Conservation (phyloP, 2,113 vertebrate genomes). For the Odobenus rosmarus region DNA sequence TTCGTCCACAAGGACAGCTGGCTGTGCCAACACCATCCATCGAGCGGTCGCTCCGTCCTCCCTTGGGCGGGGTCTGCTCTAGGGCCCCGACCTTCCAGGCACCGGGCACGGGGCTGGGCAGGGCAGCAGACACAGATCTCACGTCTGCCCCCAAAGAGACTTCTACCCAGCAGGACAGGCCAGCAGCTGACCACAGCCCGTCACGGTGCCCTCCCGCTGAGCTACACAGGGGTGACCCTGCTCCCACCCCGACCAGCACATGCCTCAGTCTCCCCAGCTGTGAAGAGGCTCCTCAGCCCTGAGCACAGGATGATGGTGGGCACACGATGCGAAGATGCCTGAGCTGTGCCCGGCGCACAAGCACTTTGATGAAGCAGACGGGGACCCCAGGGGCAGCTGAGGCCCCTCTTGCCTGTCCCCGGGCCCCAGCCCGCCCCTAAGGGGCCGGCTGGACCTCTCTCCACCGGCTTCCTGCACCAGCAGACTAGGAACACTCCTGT, state of each 20-base stretch:
- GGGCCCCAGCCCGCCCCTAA: too few relatives aligned
- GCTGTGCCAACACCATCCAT: neutral
- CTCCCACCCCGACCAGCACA: neutral
- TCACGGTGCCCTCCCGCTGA: accelerated
- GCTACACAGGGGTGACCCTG: neutral
- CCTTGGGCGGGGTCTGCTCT: neutral
- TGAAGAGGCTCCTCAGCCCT: neutral
- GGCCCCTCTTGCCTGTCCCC: neutral
- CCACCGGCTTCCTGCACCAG: neutral
- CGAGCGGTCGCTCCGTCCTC: neutral
- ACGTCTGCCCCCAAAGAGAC: accelerated
- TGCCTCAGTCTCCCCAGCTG: neutral
- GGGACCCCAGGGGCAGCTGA: neutral
- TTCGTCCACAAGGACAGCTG: neutral
- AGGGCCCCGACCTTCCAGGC: neutral
- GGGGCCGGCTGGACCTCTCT: neutral
- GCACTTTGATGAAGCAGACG: accelerated
- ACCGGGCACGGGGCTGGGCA: accelerated
- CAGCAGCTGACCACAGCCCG: neutral
- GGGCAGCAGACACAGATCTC: neutral
- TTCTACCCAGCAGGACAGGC: neutral
- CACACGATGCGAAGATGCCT: neutral
- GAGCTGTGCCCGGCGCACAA: neutral
- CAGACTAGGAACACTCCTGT: too few relatives aligned
- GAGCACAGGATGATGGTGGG: neutral